These are phyloP conservation scores for Clostera curtula DNA, from an alignment of 2,888 invertebrate species.

Conservation along the genomic window DNA sequence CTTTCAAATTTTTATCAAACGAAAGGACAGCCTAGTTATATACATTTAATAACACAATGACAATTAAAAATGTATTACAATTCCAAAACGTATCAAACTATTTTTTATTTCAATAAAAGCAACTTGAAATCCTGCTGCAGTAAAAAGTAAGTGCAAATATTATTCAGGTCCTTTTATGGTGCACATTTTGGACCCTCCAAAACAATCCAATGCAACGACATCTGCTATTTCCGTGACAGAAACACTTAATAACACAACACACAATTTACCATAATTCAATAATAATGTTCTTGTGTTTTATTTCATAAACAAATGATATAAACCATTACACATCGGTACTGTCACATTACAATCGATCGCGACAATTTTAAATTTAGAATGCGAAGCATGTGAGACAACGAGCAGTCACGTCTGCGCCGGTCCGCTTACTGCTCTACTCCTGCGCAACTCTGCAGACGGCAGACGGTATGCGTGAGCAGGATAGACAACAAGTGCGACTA, in stretches of 20 bases:
- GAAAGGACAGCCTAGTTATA: conserved; percentile 20
- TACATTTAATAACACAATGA: conserved; percentile 8
- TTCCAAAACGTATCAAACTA: too few species aligned
- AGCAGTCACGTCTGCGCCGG: conserved; percentile 63
- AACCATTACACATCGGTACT: conserved; percentile 44
- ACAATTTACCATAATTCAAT: conserved; percentile 30
- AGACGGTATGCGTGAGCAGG: conserved; percentile 45
- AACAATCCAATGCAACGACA: conserved; percentile 34
- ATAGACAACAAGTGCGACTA: conserved; percentile 26
- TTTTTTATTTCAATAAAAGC: conserved; percentile 1
- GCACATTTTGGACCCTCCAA: conserved; percentile 33
- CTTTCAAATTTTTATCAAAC: conserved; percentile 32
- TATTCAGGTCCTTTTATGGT: conserved; percentile 24
- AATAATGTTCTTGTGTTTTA: conserved; percentile 12
- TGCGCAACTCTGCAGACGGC: conserved; percentile 48
- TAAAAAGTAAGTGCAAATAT: conserved; percentile 13
- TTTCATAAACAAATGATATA: conserved; percentile 26
- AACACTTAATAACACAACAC: conserved; percentile 29
- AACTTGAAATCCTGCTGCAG: conserved; percentile 18
- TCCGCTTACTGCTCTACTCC: conserved; percentile 66
- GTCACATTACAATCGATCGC: conserved; percentile 44
- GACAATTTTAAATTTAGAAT: conserved; percentile 52
- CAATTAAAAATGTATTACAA: too few species aligned
- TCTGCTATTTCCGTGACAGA: conserved; percentile 39
- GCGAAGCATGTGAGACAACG: conserved; percentile 37